These are phyloP conservation scores for Aphaenogaster floridana DNA, from an alignment of 1,140 invertebrate genomes.

Conservation along the genomic window DNA sequence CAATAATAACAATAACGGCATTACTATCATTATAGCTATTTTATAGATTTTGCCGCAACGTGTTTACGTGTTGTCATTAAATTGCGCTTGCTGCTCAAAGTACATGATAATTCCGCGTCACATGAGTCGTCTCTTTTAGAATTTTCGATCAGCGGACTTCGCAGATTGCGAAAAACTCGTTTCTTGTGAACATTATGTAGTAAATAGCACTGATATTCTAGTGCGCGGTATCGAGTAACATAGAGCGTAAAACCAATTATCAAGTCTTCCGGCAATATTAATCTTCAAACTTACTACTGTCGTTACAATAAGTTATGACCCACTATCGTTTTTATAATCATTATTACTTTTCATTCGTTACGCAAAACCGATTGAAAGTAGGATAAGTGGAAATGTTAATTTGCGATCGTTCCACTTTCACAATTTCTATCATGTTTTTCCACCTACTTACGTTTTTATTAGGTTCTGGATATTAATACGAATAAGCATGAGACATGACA, in stretches of 20 bases:
- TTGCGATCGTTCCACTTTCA: not conserved
- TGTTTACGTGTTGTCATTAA: conserved; percentile 70
- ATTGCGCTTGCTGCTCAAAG: not conserved
- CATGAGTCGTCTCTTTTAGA: not conserved
- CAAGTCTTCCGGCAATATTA: not conserved
- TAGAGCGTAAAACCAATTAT: not conserved
- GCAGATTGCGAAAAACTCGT: conserved; percentile 18
- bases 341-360: not conserved
- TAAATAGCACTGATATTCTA: not conserved
- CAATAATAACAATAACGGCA: conserved; percentile 73
- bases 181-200: not conserved
- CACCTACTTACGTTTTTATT: not conserved
- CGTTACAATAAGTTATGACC: not conserved
- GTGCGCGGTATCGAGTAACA: too few species aligned
- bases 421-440: not conserved
- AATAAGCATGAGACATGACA: not conserved
- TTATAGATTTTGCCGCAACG: conserved; percentile 68
- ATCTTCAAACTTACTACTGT: not conserved
- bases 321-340: not conserved
- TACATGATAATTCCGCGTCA: not conserved
- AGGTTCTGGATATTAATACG: not conserved
- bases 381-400: not conserved
- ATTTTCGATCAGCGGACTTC: conserved; percentile 13
- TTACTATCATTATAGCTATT: conserved; percentile 70
- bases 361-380: not conserved